A percentile compares a stretch with the other conserved stretches of the same genome.
Conservation (phyloP, 1,140 invertebrate genomes). For the Aphelenchoides avenae region DNA sequence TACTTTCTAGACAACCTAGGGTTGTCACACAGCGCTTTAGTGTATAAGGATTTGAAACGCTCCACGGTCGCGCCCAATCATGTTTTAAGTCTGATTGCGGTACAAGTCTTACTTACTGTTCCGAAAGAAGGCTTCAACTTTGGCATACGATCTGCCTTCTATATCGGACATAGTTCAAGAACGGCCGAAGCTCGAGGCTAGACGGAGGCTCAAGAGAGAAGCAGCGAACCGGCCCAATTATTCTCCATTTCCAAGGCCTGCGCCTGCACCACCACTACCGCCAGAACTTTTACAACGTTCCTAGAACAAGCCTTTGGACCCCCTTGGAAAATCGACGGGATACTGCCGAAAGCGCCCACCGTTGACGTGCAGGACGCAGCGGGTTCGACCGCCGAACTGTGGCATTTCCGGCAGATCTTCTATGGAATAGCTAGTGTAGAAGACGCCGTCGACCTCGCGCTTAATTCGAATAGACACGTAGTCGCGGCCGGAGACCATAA, state of each 20-base stretch:
- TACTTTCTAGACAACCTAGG: too few relatives aligned
- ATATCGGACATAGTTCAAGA: too few relatives aligned
- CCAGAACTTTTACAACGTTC: slow-evolving; percentile 7
- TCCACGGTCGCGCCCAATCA: too few relatives aligned
- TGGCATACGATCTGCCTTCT: too few relatives aligned
- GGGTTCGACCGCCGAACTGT: slow-evolving; percentile 8
- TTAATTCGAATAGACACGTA: slow-evolving; percentile 7
- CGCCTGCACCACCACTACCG: slow-evolving; percentile 9
- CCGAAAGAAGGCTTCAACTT: too few relatives aligned
- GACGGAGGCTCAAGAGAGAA: too few relatives aligned
- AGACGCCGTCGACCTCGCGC: slow-evolving; percentile 11
- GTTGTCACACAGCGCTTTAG: too few relatives aligned
- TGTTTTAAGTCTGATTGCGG: too few relatives aligned
- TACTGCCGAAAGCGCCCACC: slow-evolving; percentile 6
- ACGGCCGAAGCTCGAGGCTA: too few relatives aligned
- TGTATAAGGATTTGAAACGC: too few relatives aligned
- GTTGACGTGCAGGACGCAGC: slow-evolving; percentile 9
- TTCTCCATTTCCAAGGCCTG: slow-evolving; percentile 21
- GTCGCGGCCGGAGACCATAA: slow-evolving; percentile 19
- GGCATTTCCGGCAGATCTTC: slow-evolving; percentile 9
- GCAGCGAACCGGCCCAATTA: slow-evolving; percentile 7
- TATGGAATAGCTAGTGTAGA: slow-evolving; percentile 16
- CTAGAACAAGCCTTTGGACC: slow-evolving; percentile 3
- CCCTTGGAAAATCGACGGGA: too few relatives aligned
- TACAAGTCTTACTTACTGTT: too few relatives aligned